Evolutionary conservation across 2,888 invertebrate species (phyloP).

Genomic region (Bruchidius siliquastri): DNA sequence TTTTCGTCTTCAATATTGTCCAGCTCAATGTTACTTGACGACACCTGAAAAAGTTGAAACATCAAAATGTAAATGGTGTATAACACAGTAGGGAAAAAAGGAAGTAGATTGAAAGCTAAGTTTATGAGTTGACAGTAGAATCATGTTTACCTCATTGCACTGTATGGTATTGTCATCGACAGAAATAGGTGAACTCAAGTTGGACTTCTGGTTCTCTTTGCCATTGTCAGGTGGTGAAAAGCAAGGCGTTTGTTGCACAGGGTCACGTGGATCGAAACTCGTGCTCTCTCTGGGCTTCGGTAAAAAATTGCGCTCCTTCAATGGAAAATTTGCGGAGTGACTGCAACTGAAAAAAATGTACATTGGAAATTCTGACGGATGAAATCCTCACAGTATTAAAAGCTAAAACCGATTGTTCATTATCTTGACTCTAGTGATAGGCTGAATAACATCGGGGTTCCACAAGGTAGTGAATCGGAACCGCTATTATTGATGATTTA

Average conservation of each 20-base stretch:
- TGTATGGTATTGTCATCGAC: conserved; percentile 52
- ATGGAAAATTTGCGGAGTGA: conserved; percentile 24
- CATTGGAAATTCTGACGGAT: too few species aligned
- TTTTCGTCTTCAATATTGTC: conserved; percentile 19
- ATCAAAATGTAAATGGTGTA: too few species aligned
- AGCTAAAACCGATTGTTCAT: too few species aligned
- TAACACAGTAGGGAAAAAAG: too few species aligned
- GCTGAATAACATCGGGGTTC: too few species aligned
- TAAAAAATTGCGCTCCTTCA: conserved; percentile 35
- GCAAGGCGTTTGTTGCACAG: neutral
- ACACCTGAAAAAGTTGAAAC: conserved; percentile 25
- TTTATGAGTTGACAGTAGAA: neutral
- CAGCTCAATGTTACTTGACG: conserved; percentile 58
- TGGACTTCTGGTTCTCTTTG: conserved; percentile 27
- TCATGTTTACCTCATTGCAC: conserved; percentile 55
- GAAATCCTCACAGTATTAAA: too few species aligned
- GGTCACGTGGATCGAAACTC: conserved; percentile 34
- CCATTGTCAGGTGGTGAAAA: conserved; percentile 15
- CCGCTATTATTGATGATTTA: too few species aligned
- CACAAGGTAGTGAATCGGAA: too few species aligned
- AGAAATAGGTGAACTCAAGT: neutral
- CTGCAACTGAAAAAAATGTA: neutral
- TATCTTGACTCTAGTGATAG: too few species aligned
- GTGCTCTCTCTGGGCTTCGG: conserved; percentile 38
- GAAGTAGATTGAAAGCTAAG: too few species aligned